phyloP scores from a whole-genome alignment of 2,113 vertebrate genomes.

The Chaenocephalus aceratus region DNA sequence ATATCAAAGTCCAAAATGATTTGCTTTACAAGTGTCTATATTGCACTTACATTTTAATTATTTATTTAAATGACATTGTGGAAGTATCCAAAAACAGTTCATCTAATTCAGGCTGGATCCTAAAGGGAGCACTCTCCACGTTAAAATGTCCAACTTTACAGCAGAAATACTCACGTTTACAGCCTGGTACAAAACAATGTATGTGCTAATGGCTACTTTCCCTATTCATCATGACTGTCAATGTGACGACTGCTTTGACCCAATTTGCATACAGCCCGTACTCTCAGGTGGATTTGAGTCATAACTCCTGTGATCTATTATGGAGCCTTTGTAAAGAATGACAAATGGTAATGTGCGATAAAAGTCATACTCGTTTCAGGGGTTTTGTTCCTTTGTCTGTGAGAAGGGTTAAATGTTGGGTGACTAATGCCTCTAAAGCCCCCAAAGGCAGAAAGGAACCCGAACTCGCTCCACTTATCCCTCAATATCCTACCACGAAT shows the following conservation, averaged over 20 bases:
- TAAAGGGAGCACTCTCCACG: no score
- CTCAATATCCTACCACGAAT: constrained; percentile 21
- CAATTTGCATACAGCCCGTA: constrained; percentile 17
- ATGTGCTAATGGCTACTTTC: no score
- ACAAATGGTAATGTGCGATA: constrained; percentile 39
- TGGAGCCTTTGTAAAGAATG: constrained; percentile 23
- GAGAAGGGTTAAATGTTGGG: constrained; percentile 34
- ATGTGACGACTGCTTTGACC: constrained; percentile 12
- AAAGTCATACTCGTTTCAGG: constrained; percentile 26
- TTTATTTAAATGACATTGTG: no score
- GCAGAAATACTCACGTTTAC: no score
- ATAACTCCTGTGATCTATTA: constrained; percentile 13
- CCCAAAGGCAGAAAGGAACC: constrained; percentile 29
- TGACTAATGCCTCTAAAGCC: constrained; percentile 36
- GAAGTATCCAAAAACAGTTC: no score
- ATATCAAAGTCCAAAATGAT: no score
- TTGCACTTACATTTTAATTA: no score
- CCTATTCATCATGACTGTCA: neutral
- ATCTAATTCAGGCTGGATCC: no score
- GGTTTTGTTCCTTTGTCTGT: constrained; percentile 15
- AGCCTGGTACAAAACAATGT: no score
- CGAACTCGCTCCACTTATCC: constrained; percentile 33
- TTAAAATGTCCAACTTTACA: no score
- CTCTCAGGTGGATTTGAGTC: constrained; percentile 34
- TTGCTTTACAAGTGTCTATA: no score